Conservation (phyloP, 2,888 invertebrate genomes). For the Lycophotia porphyrea region DNA sequence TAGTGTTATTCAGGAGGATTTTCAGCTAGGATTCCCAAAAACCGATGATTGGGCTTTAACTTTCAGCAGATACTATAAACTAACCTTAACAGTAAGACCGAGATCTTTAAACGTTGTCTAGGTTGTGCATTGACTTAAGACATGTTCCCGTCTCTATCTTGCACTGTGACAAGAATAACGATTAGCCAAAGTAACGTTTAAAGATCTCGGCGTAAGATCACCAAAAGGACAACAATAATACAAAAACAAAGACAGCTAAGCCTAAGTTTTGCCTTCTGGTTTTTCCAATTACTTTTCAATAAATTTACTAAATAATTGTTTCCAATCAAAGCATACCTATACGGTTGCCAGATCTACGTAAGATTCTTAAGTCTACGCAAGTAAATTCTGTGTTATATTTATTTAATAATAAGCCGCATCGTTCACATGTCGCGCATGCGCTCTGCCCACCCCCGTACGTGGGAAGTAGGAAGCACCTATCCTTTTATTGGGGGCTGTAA, state of each 20-base stretch:
- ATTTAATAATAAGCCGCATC: constrained; percentile 86
- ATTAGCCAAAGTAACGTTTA: neutral
- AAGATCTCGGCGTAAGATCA: neutral
- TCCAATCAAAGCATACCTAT: neutral
- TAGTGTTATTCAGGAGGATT: neutral
- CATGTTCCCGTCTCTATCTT: neutral
- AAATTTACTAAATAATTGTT: neutral
- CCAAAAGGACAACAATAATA: neutral
- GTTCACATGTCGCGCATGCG: constrained; percentile 84
- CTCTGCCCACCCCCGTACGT: constrained; percentile 79
- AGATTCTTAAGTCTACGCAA: constrained; percentile 65
- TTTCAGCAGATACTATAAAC: neutral
- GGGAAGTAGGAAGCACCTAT: constrained; percentile 88
- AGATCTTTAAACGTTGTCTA: neutral
- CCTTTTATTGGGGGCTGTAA: constrained; percentile 88
- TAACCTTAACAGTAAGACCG: neutral
- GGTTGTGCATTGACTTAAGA: neutral
- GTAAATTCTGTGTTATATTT: constrained; percentile 80
- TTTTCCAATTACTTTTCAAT: neutral
- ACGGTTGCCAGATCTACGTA: neutral
- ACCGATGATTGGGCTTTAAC: neutral
- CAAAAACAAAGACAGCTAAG: too few relatives aligned
- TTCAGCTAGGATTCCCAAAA: neutral
- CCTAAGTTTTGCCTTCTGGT: neutral
- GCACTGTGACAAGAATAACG: neutral